Evolutionary conservation across 1,140 invertebrate genomes (phyloP), one percentile per base, ranked within the genome.

Genomic region (Heliothis subflexa): DNA sequence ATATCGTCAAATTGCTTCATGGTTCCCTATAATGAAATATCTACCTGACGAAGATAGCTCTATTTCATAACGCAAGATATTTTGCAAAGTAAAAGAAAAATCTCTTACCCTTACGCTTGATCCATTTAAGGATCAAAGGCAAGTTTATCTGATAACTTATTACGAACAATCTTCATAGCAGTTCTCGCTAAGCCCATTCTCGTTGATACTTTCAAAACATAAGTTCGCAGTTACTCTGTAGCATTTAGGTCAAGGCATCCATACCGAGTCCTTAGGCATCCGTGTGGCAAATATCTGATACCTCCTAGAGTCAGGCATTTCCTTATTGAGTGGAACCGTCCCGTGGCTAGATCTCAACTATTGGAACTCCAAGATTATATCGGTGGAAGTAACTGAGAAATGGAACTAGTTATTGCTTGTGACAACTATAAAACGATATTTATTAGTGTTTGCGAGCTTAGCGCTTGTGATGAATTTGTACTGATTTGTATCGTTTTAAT

Each of bases 381-480:
- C 81, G 40, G 64, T 47, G 72, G 61, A 50, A 47, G 13, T 75
- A 77, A 77, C 81, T 79, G 78, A 81, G 77, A 84, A 86, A 82
- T 86, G 78, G 80, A 77, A 79, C 82, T 78, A 64, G 73, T 86
- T 84, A 88, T 84, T 86, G 80, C 81, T 85, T 77, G 78, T 80
- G 86, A 88, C 86, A 85, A 85, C 82, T 79, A 86, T 81, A 84
- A 82, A 84, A 82, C 50, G 55, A 62, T 76, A 76, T 76, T 80
- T 80, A 80, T 71, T 54, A 71, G 40, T 61, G 55, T 59, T 76
- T 71, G 73, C 47, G 68, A 80, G 73, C 72, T 70, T 55, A 52
- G 47, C 49, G 50, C 25, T 14, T 11, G 4, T 70, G 73, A 80
- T 70, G 55, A 80, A 80, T 75, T 33, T 52, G 45, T 68, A 13